Evolutionary conservation across 2,113 vertebrate species (phyloP).

Genomic region (Nycticryphes semicollaris): DNA sequence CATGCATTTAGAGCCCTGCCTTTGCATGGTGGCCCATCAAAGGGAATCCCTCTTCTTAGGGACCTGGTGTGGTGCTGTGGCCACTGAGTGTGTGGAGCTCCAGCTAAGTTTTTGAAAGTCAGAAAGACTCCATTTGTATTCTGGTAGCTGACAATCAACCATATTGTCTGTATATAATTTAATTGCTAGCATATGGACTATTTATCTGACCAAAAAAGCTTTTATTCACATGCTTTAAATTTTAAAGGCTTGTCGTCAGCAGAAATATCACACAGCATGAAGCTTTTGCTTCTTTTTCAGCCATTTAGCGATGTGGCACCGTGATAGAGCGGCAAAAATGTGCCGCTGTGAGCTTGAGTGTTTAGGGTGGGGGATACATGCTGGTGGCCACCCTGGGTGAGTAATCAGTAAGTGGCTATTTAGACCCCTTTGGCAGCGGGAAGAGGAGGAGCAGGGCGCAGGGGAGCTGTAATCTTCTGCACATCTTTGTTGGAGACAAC

Average conservation of each 20-base stretch:
- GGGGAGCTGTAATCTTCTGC: background rate
- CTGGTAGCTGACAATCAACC: background rate
- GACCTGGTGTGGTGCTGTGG: background rate
- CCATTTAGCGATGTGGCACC: background rate
- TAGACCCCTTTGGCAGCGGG: background rate
- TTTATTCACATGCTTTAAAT: background rate
- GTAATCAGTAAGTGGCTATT: background rate
- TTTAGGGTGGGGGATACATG: background rate
- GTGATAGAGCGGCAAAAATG: background rate
- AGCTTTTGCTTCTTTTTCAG: background rate
- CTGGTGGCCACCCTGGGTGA: background rate
- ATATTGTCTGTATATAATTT: background rate
- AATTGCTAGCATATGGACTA: constrained; percentile 8
- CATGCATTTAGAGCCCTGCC: background rate
- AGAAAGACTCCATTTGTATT: background rate
- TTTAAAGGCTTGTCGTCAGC: constrained; percentile 15
- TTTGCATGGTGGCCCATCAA: fast-evolving
- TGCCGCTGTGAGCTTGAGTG: background rate
- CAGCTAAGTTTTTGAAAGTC: background rate
- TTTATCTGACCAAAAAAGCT: constrained; percentile 30
- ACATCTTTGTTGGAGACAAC: background rate
- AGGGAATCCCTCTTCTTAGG: background rate
- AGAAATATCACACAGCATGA: background rate
- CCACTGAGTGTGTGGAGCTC: fast-evolving
- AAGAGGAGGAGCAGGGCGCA: background rate